Evolutionary conservation across 2,888 invertebrate species (phyloP).

Genomic region (Xestia ashworthii): DNA sequence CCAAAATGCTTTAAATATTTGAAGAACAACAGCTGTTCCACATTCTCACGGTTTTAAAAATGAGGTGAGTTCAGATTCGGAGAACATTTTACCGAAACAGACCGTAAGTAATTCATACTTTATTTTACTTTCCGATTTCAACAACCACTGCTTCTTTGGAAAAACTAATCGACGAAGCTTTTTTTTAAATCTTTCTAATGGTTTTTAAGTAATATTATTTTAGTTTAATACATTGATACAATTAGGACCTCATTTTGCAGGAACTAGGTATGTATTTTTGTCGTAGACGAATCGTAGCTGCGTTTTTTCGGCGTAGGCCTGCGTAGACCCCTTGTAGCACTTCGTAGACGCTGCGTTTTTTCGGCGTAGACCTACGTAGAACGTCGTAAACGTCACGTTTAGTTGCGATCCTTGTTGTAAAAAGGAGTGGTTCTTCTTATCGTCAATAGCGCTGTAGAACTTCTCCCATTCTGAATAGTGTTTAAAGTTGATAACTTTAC

Average conservation of each 20-base stretch:
- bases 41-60: conserved; percentile 25
- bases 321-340: not conserved
- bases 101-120: not conserved
- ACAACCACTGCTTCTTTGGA: not conserved
- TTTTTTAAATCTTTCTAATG: not conserved
- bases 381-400: not conserved
- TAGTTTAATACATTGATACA: not conserved
- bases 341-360: not conserved
- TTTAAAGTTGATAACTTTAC: not conserved
- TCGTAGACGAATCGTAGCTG: not conserved
- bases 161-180: too few relatives aligned
- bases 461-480: not conserved
- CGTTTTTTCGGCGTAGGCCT: not conserved
- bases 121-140: not conserved
- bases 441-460: not conserved
- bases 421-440: not conserved
- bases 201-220: not conserved
- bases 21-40: conserved; percentile 36
- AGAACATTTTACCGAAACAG: not conserved
- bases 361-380: not conserved
- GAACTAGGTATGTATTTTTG: not conserved
- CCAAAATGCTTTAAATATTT: conserved; percentile 27
- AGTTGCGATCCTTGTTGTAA: not conserved
- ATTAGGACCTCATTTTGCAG: not conserved
- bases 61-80: conserved; percentile 3